Conservation (phyloP, 1,140 invertebrate genomes). For the Danaus plexippus region DNA sequence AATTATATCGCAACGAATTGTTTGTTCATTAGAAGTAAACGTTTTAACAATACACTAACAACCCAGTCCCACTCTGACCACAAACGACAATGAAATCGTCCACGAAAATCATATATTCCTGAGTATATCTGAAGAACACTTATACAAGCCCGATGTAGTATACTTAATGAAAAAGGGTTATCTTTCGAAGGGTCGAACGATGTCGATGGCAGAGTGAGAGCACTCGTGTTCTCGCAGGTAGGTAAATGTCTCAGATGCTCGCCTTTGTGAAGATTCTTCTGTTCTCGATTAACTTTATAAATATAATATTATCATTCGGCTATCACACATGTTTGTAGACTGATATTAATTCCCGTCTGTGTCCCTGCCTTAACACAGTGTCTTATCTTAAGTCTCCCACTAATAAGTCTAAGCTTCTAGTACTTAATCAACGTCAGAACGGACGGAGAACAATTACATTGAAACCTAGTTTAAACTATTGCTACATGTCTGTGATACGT, state of each 20-base stretch:
- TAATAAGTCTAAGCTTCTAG: too few relatives aligned
- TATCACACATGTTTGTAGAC: background rate
- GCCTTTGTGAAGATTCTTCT: constrained; percentile 17
- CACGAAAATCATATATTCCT: constrained; percentile 22
- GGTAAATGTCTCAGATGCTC: constrained; percentile 10
- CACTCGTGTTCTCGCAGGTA: constrained; percentile 19
- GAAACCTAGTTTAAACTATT: too few relatives aligned
- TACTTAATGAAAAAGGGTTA: constrained; percentile 34
- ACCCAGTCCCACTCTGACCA: background rate
- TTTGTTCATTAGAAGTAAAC: background rate
- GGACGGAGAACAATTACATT: too few relatives aligned
- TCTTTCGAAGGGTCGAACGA: constrained; percentile 22
- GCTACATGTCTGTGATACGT: too few relatives aligned
- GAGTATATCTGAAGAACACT: constrained; percentile 18
- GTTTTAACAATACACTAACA: constrained; percentile 5
- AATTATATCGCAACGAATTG: too few relatives aligned
- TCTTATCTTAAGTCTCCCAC: too few relatives aligned
- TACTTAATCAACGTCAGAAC: too few relatives aligned
- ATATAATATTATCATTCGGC: constrained; percentile 3
- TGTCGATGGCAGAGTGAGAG: constrained; percentile 17
- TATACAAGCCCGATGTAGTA: constrained; percentile 21
- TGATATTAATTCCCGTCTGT: too few relatives aligned
- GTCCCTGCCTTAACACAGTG: too few relatives aligned
- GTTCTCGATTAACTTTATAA: background rate
- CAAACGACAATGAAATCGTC: constrained; percentile 17